These are phyloP conservation scores for Conus ventricosus DNA, from an alignment of 1,140 invertebrate species.

Conservation along the genomic window DNA sequence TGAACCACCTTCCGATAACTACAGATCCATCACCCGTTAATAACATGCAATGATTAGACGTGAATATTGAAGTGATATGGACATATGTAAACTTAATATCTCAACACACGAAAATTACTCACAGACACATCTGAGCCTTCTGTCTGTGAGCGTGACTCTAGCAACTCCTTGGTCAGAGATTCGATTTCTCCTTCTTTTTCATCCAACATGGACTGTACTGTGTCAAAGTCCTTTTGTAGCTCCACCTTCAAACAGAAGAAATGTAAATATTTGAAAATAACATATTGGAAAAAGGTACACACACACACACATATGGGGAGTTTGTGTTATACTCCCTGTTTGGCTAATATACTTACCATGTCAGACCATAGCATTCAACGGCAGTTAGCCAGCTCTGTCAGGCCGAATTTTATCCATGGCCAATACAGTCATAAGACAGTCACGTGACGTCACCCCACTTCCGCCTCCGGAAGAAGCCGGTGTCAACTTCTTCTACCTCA, in stretches of 20 bases:
- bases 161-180: slow-evolving; percentile 63
- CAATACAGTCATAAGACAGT: too few species aligned
- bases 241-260: slow-evolving; percentile 59
- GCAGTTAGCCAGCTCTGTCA: too few species aligned
- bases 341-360: too few species aligned
- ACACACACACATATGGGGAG: too few species aligned
- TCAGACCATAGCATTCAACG: too few species aligned
- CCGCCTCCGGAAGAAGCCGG: too few species aligned
- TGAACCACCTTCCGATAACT: neutral
- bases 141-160: slow-evolving; percentile 43
- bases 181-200: slow-evolving; percentile 71
- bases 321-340: too few species aligned
- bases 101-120: slow-evolving; percentile 26
- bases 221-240: slow-evolving; percentile 73
- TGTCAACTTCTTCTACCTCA: too few species aligned
- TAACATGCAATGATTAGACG: neutral
- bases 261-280: neutral
- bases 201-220: slow-evolving; percentile 71
- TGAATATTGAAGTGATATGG: neutral
- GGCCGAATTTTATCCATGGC: too few species aligned
- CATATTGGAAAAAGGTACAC: too few species aligned
- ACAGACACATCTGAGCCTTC: slow-evolving; percentile 47
- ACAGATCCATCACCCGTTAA: neutral
- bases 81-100: neutral
- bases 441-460: too few species aligned